Evolutionary conservation across 2,888 invertebrate species (phyloP).

Genomic region (Athalia rosae): DNA sequence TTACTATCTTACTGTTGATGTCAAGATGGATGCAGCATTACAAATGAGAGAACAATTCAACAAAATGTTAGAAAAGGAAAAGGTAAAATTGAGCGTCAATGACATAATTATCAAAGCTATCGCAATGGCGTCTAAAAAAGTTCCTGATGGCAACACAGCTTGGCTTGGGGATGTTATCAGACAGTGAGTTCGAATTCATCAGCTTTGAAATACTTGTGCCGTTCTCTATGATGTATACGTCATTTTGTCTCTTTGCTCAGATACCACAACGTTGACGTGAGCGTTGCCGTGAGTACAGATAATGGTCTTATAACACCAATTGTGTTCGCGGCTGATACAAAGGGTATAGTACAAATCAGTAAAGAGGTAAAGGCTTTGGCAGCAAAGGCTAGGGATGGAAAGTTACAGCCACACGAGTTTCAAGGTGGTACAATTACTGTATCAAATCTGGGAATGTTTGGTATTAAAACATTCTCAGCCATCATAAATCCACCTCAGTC

Average conservation of each 20-base stretch:
- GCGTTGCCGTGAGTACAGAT: constrained; percentile 97
- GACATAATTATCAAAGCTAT: constrained; percentile 97
- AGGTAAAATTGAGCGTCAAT: constrained; percentile 93
- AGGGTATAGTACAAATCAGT: constrained; percentile 91
- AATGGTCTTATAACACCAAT: constrained; percentile 98
- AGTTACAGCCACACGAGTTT: constrained; percentile 94
- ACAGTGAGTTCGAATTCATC: constrained; percentile 80
- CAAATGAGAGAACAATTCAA: constrained; percentile 87
- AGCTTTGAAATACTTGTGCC: not conserved
- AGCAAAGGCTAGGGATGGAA: constrained; percentile 90
- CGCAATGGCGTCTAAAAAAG: constrained; percentile 90
- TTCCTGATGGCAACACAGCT: constrained; percentile 95
- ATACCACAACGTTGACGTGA: constrained; percentile 94
- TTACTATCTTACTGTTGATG: constrained; percentile 93
- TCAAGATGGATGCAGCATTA: constrained; percentile 86
- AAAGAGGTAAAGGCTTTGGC: constrained; percentile 87
- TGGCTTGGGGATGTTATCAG: constrained; percentile 96
- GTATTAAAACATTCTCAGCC: constrained; percentile 90
- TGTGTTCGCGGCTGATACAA: constrained; percentile 91
- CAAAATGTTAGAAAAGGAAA: constrained; percentile 85
- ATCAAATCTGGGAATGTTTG: constrained; percentile 97
- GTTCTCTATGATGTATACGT: too few relatives aligned
- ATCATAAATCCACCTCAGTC: constrained; percentile 98
- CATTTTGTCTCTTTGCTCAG: constrained; percentile 72
- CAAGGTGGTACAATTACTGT: constrained; percentile 97